Percentiles rank a stretch among this genome's conserved stretches.
Conservation (phyloP, 2,113 vertebrate species). For the Aptenodytes forsteri region DNA sequence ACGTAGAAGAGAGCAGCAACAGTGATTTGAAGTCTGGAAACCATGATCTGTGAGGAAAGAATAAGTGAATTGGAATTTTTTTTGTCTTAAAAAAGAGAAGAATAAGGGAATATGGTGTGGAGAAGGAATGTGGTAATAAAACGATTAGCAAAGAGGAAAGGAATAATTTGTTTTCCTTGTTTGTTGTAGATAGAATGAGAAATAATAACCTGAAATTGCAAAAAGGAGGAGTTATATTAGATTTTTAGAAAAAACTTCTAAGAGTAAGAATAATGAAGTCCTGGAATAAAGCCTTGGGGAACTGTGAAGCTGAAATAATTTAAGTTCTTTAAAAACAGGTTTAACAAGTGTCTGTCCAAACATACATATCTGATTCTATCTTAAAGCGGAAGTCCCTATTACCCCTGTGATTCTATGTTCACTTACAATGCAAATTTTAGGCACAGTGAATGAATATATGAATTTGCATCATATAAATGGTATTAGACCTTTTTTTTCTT, state of each 20-base stretch:
- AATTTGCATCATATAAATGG: neutral
- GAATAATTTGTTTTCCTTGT: neutral
- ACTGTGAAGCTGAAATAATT: neutral
- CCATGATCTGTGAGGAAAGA: neutral
- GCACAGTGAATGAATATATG: neutral
- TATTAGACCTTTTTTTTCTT: neutral
- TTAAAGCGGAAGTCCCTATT: neutral
- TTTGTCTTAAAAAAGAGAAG: neutral
- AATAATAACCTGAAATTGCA: neutral
- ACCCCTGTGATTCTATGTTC: neutral
- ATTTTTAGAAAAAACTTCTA: neutral
- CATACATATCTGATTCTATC: neutral
- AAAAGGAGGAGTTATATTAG: neutral
- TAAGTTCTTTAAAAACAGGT: neutral
- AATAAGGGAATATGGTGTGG: neutral
- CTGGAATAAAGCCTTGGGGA: neutral
- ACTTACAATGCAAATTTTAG: neutral
- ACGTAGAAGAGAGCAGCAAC: rapidly evolving
- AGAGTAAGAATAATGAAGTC: neutral
- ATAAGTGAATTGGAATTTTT: neutral
- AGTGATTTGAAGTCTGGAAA: neutral
- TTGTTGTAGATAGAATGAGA: neutral
- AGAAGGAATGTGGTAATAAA: neutral
- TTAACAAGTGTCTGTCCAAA: neutral
- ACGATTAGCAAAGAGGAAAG: neutral